Evolutionary conservation across 2,113 vertebrate genomes (phyloP), one percentile per base, ranked within the genome.

Genomic region (Poicephalus gulielmi): DNA sequence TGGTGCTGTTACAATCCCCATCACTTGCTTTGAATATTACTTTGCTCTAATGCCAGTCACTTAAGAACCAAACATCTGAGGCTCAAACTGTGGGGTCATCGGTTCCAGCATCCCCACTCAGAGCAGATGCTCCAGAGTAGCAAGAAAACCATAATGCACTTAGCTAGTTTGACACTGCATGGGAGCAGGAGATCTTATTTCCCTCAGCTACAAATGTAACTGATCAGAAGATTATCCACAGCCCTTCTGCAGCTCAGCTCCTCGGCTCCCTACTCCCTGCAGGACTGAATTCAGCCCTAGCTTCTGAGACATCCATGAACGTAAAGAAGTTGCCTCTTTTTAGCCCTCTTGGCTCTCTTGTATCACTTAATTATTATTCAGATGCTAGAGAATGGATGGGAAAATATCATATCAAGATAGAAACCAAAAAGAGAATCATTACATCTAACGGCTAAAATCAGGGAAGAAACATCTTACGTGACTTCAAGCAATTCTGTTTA

Each of bases 161-260:
- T 8, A 66, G 74, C 4, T 30, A 24, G 39, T 52, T 15, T 50
- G 93, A 71, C 81, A 39, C 69, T 44, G 83, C 80, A 19, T 0
- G 39, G 91, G 67, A 81, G 77, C 41, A 47, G 71, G 75, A 71
- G 91, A 95, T 95, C 87, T 82, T 22, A 60, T 94, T 95, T 89
- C 93, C 94, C 69, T 70, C 13, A 30, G 69, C 94, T 78, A 62
- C 33, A 46, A 74, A 75, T 6, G 73, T 13, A 75, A 78, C 35
- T 2, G 39, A 91, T 43, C 86, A 30, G 63, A 2, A 50, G 88
- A 49, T 88, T 53, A 87, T 30, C 70, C 18, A 1, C 60, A 30
- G 86, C 83, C 88, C 52, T 82, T 63, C 1, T 0, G 4, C 14
- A 2, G 83, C 11, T 46, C 79, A 19, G 75, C 30, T 43, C 27